phyloP scores from a whole-genome alignment of 2,888 invertebrate genomes.

The Trichopoda pennipes region DNA sequence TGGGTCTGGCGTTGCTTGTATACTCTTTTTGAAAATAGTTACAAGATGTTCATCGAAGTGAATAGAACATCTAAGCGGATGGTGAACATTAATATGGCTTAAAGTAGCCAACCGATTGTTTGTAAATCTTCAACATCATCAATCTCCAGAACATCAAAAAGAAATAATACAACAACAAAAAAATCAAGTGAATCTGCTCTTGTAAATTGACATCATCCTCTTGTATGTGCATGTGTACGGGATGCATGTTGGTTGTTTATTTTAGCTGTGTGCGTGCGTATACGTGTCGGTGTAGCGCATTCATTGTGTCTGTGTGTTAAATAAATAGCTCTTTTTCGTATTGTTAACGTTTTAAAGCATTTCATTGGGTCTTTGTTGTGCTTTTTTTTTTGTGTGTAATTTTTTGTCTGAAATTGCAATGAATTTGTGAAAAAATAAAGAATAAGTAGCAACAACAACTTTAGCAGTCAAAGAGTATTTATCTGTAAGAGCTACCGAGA shows the following conservation, averaged over 20 bases:
- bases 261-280: conserved; percentile 13
- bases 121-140: conserved; percentile 48
- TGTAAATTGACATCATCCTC: conserved; percentile 66
- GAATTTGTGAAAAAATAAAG: conserved; percentile 69
- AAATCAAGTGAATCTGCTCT: conserved; percentile 54
- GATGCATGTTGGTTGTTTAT: conserved; percentile 38
- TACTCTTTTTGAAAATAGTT: conserved; percentile 78
- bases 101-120: conserved; percentile 26
- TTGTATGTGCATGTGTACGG: conserved; percentile 36
- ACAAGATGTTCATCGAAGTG: conserved; percentile 80
- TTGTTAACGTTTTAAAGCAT: conserved; percentile 62
- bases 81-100: conserved; percentile 58
- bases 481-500: conserved; percentile 69
- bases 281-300: conserved; percentile 24
- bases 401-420: conserved; percentile 65
- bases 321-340: conserved; percentile 66
- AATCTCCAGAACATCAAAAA: conserved; percentile 50
- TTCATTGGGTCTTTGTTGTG: conserved; percentile 66
- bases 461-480: conserved; percentile 69
- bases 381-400: conserved; percentile 45
- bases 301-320: conserved; percentile 60
- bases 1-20: conserved; percentile 65
- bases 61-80: conserved; percentile 78
- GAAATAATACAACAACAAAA: conserved; percentile 2
- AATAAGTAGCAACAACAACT: conserved; percentile 69